phyloP scores from a whole-genome alignment of 1,140 invertebrate genomes.

The Dreissena polymorpha region DNA sequence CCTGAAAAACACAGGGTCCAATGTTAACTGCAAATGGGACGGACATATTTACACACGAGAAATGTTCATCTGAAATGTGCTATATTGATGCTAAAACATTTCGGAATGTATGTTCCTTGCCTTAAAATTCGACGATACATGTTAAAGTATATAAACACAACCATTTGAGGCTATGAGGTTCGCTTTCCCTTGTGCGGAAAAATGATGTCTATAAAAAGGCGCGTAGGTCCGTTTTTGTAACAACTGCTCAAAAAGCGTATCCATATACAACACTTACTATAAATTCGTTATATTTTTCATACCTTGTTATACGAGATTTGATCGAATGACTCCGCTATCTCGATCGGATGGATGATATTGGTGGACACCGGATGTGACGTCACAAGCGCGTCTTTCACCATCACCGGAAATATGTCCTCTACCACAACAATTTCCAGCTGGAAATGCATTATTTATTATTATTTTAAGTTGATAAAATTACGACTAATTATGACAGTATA shows the following conservation, averaged over 20 bases:
- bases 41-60: no score
- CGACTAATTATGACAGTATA: no score
- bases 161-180: no score
- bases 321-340: conserved; percentile 77
- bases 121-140: not conserved
- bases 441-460: not conserved
- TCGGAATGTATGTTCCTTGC: not conserved
- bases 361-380: conserved; percentile 81
- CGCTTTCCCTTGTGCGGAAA: no score
- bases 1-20: no score
- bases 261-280: no score
- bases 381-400: conserved; percentile 76
- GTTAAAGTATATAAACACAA: not conserved
- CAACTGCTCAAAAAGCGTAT: no score
- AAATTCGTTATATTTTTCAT: not conserved
- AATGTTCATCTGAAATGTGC: not conserved
- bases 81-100: not conserved
- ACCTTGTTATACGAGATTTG: conserved; percentile 79
- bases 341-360: conserved; percentile 72
- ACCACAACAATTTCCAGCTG: conserved; percentile 63
- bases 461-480: no score
- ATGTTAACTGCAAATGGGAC: no score
- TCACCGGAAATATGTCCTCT: conserved; percentile 77
- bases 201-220: no score
- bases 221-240: no score